Evolutionary conservation across 2,113 vertebrate species (phyloP).

Genomic region (Desmodus rotundus): DNA sequence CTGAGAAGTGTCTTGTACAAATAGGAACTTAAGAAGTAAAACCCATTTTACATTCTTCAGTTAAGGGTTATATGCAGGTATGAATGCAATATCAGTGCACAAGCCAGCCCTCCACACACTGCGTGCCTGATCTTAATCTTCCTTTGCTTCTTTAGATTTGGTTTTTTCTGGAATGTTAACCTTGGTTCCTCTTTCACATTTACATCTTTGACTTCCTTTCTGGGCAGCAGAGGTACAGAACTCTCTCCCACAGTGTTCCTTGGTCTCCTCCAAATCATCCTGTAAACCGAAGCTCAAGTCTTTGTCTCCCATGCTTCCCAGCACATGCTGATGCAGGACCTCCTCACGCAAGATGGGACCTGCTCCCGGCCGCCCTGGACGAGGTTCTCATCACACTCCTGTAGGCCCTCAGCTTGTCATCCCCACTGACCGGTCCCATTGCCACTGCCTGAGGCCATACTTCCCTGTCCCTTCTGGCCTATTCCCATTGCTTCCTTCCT

Average conservation of each 20-base stretch:
- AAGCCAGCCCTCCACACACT: not conserved
- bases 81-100: not conserved
- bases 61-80: not conserved
- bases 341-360: not conserved
- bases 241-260: not conserved
- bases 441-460: not conserved
- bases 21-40: not conserved
- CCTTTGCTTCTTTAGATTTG: not conserved
- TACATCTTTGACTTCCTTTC: not conserved
- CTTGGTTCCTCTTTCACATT: not conserved
- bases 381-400: fast-evolving
- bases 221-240: not conserved
- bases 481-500: not conserved
- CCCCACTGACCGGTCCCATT: no score
- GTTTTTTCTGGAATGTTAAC: not conserved
- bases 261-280: not conserved
- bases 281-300: not conserved
- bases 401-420: not conserved
- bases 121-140: not conserved
- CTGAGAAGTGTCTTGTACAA: not conserved
- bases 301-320: not conserved
- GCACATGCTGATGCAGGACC: not conserved
- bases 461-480: not conserved
- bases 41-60: not conserved
- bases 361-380: fast-evolving